phyloP scores from a whole-genome alignment of 2,888 invertebrate species.

The Steinernema carpocapsae region DNA sequence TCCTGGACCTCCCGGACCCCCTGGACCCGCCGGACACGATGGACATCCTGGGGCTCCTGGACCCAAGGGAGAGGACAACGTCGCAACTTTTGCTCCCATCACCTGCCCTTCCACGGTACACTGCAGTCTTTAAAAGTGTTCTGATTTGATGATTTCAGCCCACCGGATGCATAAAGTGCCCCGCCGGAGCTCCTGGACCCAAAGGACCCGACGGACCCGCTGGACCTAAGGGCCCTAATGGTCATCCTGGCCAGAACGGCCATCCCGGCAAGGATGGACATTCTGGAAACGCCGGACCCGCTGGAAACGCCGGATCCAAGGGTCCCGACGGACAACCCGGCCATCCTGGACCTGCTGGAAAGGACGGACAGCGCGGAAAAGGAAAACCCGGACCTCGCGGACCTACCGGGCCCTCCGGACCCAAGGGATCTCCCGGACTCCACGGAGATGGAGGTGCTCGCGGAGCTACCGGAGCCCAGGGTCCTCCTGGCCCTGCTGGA shows the following conservation, averaged over 20 bases:
- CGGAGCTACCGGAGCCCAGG: slow-evolving; percentile 49
- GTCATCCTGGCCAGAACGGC: slow-evolving; percentile 61
- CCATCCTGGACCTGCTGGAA: slow-evolving; percentile 53
- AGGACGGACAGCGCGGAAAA: slow-evolving; percentile 47
- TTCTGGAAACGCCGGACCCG: slow-evolving; percentile 41
- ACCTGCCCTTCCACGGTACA: slow-evolving; percentile 45
- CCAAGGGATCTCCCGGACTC: slow-evolving; percentile 50
- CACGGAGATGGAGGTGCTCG: slow-evolving; percentile 50
- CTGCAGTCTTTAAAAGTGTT: background rate
- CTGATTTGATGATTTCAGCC: slow-evolving; percentile 7
- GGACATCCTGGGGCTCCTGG: slow-evolving; percentile 53
- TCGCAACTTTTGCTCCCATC: slow-evolving; percentile 52
- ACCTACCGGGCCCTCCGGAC: slow-evolving; percentile 44
- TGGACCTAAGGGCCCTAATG: slow-evolving; percentile 52
- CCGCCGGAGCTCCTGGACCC: slow-evolving; percentile 54
- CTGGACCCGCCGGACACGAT: slow-evolving; percentile 54
- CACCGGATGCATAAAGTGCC: slow-evolving; percentile 52
- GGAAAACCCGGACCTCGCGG: slow-evolving; percentile 43
- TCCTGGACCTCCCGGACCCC: slow-evolving; percentile 48
- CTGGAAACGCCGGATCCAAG: slow-evolving; percentile 50
- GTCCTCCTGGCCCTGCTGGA: slow-evolving; percentile 53
- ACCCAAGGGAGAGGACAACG: slow-evolving; percentile 50
- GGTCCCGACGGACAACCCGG: slow-evolving; percentile 62
- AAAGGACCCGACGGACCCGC: slow-evolving; percentile 51
- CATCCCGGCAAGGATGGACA: slow-evolving; percentile 57